A percentile compares a stretch with the other conserved stretches of the same genome.
These are phyloP conservation scores for Oxygymnocypris stewartii DNA, from an alignment of 2,113 vertebrate genomes.

Conservation along the genomic window DNA sequence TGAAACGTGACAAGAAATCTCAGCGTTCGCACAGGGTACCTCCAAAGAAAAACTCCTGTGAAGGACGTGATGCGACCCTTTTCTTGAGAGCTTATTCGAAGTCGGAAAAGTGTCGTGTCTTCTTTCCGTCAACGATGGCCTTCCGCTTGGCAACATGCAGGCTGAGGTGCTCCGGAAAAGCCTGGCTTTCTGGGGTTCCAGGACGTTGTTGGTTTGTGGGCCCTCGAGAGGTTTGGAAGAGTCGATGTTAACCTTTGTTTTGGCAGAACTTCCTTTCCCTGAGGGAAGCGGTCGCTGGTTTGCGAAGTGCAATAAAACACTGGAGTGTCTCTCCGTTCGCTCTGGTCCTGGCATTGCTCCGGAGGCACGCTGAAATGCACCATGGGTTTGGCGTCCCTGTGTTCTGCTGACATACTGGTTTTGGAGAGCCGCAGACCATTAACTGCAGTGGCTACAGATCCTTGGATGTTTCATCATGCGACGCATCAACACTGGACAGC, in stretches of 20 bases:
- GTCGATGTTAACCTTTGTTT: conserved; percentile 61
- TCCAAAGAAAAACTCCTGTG: conserved; percentile 93
- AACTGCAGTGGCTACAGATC: conserved; percentile 79
- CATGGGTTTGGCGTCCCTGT: conserved; percentile 77
- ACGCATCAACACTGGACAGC: conserved; percentile 72
- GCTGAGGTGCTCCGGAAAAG: conserved; percentile 79
- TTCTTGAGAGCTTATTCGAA: conserved; percentile 67
- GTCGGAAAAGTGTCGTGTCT: conserved; percentile 60
- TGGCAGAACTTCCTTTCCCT: conserved; percentile 65
- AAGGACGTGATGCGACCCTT: conserved; percentile 72
- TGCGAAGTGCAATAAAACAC: conserved; percentile 79
- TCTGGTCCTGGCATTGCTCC: conserved; percentile 65
- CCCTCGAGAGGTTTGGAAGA: conserved; percentile 59
- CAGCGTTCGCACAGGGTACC: conserved; percentile 77
- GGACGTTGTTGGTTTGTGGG: conserved; percentile 59
- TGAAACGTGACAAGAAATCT: conserved; percentile 83
- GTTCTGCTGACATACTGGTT: conserved; percentile 67
- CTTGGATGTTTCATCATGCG: conserved; percentile 72
- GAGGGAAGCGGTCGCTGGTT: conserved; percentile 72
- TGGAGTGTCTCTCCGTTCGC: conserved; percentile 72
- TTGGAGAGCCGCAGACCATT: conserved; percentile 82
- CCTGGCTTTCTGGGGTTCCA: conserved; percentile 66
- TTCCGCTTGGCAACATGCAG: conserved; percentile 68
- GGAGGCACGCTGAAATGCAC: conserved; percentile 76
- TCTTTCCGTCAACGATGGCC: conserved; percentile 56